These are phyloP conservation scores for Coleophora flavipennella DNA, from an alignment of 2,888 invertebrate genomes.

Conservation along the genomic window DNA sequence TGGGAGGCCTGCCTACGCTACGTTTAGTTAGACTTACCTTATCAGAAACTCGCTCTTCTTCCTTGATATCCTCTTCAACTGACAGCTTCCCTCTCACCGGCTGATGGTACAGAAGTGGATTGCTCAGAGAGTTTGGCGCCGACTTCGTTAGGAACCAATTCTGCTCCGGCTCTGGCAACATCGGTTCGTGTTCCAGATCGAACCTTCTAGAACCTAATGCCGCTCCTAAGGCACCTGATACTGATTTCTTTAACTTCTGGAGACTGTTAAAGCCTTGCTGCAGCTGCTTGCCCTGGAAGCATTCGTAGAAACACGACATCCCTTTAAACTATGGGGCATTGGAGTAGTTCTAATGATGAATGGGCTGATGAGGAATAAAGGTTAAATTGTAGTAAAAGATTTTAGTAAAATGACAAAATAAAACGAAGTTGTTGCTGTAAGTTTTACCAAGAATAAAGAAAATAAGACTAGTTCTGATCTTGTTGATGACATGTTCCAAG, in stretches of 20 bases:
- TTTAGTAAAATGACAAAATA: background rate
- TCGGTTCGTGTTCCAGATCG: constrained; percentile 65
- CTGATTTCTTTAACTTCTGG: constrained; percentile 80
- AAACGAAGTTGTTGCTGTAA: background rate
- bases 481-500: too few relatives aligned
- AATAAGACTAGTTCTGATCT: too few relatives aligned
- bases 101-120: constrained; percentile 57
- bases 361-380: constrained; percentile 60
- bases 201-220: constrained; percentile 65
- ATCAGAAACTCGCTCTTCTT: constrained; percentile 48
- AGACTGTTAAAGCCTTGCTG: constrained; percentile 76
- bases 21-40: constrained; percentile 34
- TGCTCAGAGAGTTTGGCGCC: constrained; percentile 83
- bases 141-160: constrained; percentile 90
- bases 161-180: constrained; percentile 61
- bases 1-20: too few relatives aligned
- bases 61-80: constrained; percentile 45
- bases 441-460: too few relatives aligned
- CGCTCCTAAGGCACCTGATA: constrained; percentile 74
- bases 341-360: constrained; percentile 18
- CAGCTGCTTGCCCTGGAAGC: constrained; percentile 66
- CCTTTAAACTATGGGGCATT: constrained; percentile 62
- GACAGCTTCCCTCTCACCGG: constrained; percentile 38
- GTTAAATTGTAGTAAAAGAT: constrained; percentile 19
- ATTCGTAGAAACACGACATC: constrained; percentile 69